phyloP scores from a whole-genome alignment of 1,140 invertebrate genomes.

The Papilio dardanus region DNA sequence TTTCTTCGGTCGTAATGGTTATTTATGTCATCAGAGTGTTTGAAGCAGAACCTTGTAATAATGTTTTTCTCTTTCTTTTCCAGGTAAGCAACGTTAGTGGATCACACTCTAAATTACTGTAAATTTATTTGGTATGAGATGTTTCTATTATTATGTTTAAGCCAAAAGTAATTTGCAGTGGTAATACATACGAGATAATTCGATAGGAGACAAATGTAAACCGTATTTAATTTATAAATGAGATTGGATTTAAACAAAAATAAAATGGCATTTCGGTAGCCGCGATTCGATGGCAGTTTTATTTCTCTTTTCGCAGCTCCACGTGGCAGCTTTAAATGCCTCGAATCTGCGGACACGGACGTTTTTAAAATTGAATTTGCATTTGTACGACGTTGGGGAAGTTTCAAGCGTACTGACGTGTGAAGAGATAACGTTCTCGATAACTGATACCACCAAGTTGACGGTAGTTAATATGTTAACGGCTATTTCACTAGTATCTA shows the following conservation, averaged over 20 bases:
- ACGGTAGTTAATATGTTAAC: background rate
- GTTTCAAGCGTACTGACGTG: conserved; percentile 1
- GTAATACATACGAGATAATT: background rate
- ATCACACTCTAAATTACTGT: background rate
- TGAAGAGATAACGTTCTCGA: conserved; percentile 16
- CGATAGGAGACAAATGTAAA: background rate
- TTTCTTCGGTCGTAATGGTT: background rate
- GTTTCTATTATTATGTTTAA: background rate
- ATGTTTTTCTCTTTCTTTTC: background rate
- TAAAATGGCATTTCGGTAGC: conserved; percentile 19
- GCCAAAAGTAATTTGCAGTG: background rate
- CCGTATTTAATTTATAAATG: conserved; percentile 8
- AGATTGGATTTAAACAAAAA: conserved; percentile 26
- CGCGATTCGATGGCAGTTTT: conserved; percentile 19
- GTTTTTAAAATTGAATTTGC: conserved; percentile 37
- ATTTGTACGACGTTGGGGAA: conserved; percentile 8
- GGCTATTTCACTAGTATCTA: background rate
- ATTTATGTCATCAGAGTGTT: background rate
- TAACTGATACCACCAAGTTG: background rate
- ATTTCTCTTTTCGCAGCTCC: background rate
- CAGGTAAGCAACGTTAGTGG: background rate
- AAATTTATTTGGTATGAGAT: background rate
- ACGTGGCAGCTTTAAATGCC: conserved; percentile 31
- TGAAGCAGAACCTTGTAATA: background rate
- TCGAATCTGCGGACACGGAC: conserved; percentile 21